Evolutionary conservation across 2,113 vertebrate species (phyloP).

Genomic region (Mesembrinibis cayennensis): DNA sequence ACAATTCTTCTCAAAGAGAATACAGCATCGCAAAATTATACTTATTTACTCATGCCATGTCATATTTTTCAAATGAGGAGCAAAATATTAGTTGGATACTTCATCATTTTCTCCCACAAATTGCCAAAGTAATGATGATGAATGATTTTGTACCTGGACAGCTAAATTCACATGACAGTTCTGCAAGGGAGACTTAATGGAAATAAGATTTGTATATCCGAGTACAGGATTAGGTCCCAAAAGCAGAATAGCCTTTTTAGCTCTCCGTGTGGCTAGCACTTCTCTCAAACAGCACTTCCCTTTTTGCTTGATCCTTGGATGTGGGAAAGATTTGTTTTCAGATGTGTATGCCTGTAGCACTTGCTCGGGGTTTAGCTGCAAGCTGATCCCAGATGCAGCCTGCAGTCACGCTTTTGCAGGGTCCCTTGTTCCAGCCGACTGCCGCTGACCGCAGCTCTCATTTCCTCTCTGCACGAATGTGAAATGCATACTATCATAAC

Average conservation of each 20-base stretch:
- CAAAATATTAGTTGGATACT: neutral
- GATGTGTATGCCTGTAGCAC: neutral
- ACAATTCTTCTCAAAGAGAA: neutral
- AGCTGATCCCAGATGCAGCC: neutral
- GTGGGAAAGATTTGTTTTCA: neutral
- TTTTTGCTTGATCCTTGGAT: neutral
- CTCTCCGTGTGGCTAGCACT: neutral
- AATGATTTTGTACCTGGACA: neutral
- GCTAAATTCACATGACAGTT: neutral
- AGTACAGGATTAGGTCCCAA: neutral
- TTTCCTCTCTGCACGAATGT: conserved; percentile 14
- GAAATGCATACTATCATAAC: conserved; percentile 17
- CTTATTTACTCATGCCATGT: neutral
- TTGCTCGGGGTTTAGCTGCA: neutral
- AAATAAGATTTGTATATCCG: neutral
- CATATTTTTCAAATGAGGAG: neutral
- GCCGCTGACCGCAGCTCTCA: conserved; percentile 41
- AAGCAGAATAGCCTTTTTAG: neutral
- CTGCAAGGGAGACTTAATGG: neutral
- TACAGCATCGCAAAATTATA: neutral
- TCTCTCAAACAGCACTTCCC: neutral
- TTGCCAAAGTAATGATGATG: neutral
- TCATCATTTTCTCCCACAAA: neutral
- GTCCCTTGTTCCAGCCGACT: neutral
- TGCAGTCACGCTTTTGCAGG: neutral